phyloP scores from a whole-genome alignment of 2,797 vertebrate species.

The Rhincodon typus region DNA sequence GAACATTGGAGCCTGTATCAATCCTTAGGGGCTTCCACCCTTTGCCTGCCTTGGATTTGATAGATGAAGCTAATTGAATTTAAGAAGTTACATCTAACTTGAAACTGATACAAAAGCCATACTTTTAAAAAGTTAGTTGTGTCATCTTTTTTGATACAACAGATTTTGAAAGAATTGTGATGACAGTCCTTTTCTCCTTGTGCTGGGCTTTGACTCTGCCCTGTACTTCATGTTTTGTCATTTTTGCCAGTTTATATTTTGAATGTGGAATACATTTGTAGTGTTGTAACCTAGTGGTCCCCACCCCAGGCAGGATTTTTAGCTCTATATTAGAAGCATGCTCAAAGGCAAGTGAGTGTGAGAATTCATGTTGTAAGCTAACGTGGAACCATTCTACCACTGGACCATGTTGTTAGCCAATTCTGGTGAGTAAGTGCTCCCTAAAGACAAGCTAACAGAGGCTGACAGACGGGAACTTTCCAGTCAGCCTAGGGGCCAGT shows the following conservation, averaged over 20 bases:
- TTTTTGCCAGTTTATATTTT: background rate
- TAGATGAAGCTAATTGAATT: constrained; percentile 30
- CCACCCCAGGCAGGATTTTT: background rate
- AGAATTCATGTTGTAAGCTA: background rate
- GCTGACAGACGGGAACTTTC: background rate
- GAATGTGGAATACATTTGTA: background rate
- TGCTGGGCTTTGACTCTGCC: background rate
- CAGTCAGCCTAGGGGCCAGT: background rate
- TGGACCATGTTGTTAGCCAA: background rate
- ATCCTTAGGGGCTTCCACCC: background rate
- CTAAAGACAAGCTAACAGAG: background rate
- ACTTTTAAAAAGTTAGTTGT: background rate
- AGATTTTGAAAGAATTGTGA: background rate
- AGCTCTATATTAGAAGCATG: background rate
- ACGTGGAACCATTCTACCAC: background rate
- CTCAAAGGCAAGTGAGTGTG: background rate
- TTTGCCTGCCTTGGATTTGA: background rate
- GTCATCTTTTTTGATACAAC: background rate
- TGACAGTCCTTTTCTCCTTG: background rate
- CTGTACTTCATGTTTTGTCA: background rate
- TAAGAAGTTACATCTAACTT: background rate
- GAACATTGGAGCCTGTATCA: background rate
- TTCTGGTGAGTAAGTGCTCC: background rate
- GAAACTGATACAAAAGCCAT: background rate
- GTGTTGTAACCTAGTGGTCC: background rate